phyloP scores from a whole-genome alignment of 2,113 vertebrate species.

The Protobothrops mucrosquamatus region DNA sequence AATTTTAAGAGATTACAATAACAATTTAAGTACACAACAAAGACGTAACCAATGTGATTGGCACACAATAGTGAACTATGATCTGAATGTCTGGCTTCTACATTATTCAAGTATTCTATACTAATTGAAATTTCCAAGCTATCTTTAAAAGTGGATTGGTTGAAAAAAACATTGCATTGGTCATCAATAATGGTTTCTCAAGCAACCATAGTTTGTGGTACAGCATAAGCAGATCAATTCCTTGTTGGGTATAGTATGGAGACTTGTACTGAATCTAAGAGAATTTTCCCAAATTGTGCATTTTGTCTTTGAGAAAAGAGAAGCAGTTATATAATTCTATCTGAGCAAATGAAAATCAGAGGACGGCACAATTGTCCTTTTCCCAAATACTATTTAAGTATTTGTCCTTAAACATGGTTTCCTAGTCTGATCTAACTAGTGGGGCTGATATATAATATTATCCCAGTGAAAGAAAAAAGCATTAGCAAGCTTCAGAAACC shows the following conservation, averaged over 20 bases:
- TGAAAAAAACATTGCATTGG: neutral
- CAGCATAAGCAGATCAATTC: neutral
- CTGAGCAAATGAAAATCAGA: neutral
- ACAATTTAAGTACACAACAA: neutral
- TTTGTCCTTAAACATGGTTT: neutral
- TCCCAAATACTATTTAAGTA: neutral
- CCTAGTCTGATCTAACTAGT: neutral
- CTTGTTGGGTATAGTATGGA: neutral
- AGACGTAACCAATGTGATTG: neutral
- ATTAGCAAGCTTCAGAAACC: neutral
- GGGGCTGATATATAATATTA: neutral
- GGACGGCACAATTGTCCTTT: neutral
- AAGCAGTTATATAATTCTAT: neutral
- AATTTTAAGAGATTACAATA: neutral
- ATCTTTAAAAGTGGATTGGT: neutral
- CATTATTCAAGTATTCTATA: neutral
- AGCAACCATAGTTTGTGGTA: neutral
- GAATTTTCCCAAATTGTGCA: neutral
- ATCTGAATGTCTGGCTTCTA: neutral
- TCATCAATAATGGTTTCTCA: neutral
- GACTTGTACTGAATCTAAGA: neutral
- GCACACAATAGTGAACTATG: neutral
- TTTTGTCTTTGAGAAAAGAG: neutral
- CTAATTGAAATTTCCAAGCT: neutral
- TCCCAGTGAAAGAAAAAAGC: neutral